Base-by-base conservation (phyloP, 2,888 invertebrate genomes). In the Eupithecia dodoneata region DNA sequence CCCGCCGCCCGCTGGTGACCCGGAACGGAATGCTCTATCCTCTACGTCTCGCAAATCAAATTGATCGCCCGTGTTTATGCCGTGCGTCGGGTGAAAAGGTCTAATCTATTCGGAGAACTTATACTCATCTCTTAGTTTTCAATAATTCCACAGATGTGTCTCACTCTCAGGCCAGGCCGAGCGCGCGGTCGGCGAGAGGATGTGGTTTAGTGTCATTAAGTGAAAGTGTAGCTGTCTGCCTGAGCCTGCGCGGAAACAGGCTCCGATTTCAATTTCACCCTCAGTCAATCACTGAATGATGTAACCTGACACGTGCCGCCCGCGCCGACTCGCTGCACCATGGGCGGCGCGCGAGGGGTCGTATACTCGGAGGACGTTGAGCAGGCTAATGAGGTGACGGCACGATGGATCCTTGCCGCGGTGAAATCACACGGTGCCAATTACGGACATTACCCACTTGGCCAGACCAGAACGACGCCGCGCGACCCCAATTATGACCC, bases 391-490 rank as follows among this genome's bases (percentile, higher is more conserved):
- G 70, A 74, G 74, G 74, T 73, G 71, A 73, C 79, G 76, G 44
- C 44, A 18, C 59, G 59, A 59, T 59, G 18, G 59, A 59, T 67
- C 67, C 65, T 10, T 13, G 18, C 63, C 67, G 85, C 85, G 84
- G 84, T 85, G 85, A 85, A 87, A 88, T 90, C 89, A 88, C 87
- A 87, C 87, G 85, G 76, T 82, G 85, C 81, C 88, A 88, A 89
- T 88, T 89, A 89, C 83, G 80, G 85, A 83, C 85, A 86, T 88
- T 87, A 87, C 86, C 85, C 88, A 88, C 87, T 90, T 89, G 88
- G 84, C 84, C 80, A 63, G 81, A 52, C 6, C 52, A 7, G 30
- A 30, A 9, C 47, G 52, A 15, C 75, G 81, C 80, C 82, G 75
- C 81, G 79, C 86, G 84, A 83, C 81, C 83, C 80, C 86, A 86